These are phyloP conservation scores for Xanthorhoe designata DNA, from an alignment of 2,888 invertebrate species.

Conservation along the genomic window DNA sequence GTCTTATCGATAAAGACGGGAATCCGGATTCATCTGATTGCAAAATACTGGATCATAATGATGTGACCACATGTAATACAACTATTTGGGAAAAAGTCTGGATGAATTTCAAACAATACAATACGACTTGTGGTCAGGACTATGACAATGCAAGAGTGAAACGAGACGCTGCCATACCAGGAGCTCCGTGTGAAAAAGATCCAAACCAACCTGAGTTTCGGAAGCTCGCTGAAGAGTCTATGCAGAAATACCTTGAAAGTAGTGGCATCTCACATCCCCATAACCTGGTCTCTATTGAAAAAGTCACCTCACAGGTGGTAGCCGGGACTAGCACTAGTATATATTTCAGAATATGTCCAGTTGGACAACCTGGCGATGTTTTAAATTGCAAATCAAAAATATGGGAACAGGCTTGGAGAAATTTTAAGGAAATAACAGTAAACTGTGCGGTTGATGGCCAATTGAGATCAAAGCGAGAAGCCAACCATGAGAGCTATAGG, in stretches of 20 bases:
- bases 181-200: constrained; percentile 40
- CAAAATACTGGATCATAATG: constrained; percentile 19
- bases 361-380: constrained; percentile 19
- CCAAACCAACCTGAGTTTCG: constrained; percentile 46
- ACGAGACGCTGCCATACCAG: constrained; percentile 21
- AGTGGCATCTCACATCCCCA: constrained; percentile 31
- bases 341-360: constrained; percentile 38
- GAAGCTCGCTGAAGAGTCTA: constrained; percentile 48
- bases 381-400: constrained; percentile 52
- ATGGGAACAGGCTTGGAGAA: constrained; percentile 52
- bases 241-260: constrained; percentile 45
- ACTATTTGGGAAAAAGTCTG: constrained; percentile 44
- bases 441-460: constrained; percentile 38
- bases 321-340: constrained; percentile 46
- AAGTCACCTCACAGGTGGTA: constrained; percentile 48
- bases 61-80: constrained; percentile 44
- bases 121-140: constrained; percentile 46
- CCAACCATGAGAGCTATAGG: constrained; percentile 8
- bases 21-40: constrained; percentile 24
- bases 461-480: constrained; percentile 31
- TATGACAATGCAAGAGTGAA: constrained; percentile 34
- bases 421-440: constrained; percentile 49
- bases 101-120: constrained; percentile 46
- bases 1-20: constrained; percentile 25
- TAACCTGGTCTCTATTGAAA: constrained; percentile 16